Base-by-base conservation (phyloP, 2,888 invertebrate genomes). In the Sinotaia quadrata region DNA sequence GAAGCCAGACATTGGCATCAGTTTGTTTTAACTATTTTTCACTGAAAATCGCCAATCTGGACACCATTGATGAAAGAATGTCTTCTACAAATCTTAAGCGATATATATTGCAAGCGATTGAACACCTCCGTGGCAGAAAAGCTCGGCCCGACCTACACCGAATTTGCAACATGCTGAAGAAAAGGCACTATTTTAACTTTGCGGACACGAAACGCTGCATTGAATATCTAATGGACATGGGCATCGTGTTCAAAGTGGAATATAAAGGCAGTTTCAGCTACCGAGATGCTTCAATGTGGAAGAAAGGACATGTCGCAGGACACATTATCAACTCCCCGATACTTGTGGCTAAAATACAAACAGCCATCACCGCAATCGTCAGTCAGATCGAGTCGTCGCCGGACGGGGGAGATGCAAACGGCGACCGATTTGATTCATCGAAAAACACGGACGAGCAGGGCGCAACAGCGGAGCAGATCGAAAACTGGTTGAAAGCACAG, bases 211-310 rank as follows among this genome's bases (percentile, higher is more conserved):
- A 69, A 41, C 69, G 92, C 72, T 93, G 93, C 88, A 90, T 94
- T 34, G 93, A 93, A 85, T 91, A 91, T 85, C 91, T 94, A 81
- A 91, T 94, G 24, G 92, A 93, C 79, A 91, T 91, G 74, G 93
- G 93, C 85, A 91, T 92, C 81, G 92, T 94, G 69, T 91, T 93
- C 75, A 93, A 93, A 90, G 94, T 94, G 36, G 94, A 94, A 84
- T 95, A 94, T 88, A 95, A 95, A 89, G 94, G 94, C 83, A 93
- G 92, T 89, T 93, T 93, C 79, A 94, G 94, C 89, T 94, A 94
- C 86, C 91, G 94, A 79, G 94, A 94, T 90, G 94, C 94, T 60
- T 92, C 93, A 65, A 94, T 85, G 77, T 87, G 87, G 81, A 82
- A 85, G 92, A 90, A 93, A 91, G 91, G 91, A 21, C 71, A 70